Conservation (phyloP, 2,113 vertebrate species). For the cattle (Bos taurus) region DNA sequence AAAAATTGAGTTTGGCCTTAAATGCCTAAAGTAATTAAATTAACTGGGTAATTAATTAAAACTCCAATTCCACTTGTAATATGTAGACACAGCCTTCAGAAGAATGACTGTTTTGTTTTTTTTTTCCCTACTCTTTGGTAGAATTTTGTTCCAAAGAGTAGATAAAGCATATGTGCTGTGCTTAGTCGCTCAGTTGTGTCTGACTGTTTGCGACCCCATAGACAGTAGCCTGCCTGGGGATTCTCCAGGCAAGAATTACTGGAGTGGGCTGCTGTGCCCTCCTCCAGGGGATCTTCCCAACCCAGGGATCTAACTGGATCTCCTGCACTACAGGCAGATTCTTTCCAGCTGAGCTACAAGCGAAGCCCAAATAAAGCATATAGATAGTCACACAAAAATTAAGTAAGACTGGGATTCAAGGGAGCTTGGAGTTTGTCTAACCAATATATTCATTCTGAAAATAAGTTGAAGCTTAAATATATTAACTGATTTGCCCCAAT, state of each 20-base stretch:
- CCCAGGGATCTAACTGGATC: neutral
- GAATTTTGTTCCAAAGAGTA: neutral
- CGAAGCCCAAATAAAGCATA: neutral
- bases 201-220: accelerated
- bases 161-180: neutral
- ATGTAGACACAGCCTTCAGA: neutral
- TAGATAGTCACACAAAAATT: neutral
- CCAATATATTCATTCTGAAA: neutral
- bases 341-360: neutral
- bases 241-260: neutral
- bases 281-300: neutral
- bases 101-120: neutral
- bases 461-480: neutral
- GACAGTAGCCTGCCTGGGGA: neutral
- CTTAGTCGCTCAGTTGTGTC: neutral
- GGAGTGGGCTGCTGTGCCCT: neutral
- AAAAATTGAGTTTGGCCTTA: slow-evolving; percentile 27
- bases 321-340: neutral
- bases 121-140: neutral
- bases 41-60: slow-evolving; percentile 27
- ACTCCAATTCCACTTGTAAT: neutral
- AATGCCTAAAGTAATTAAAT: neutral
- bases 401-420: neutral
- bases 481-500: neutral
- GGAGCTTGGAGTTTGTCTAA: neutral